These are phyloP conservation scores for Setipinna tenuifilis DNA, from an alignment of 2,797 vertebrate genomes.

Conservation along the genomic window DNA sequence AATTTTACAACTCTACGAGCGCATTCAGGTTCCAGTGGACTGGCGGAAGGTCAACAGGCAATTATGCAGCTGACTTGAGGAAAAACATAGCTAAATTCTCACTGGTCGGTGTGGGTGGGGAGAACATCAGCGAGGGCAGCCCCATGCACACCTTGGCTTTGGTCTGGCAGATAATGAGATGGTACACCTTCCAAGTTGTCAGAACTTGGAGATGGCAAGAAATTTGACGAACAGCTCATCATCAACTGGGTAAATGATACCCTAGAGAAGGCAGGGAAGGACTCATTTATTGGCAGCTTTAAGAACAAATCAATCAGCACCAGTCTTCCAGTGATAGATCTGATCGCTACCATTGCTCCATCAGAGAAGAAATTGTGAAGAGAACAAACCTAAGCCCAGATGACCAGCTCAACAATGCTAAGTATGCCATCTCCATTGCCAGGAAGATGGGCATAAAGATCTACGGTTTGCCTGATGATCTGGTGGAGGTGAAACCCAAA, in stretches of 20 bases:
- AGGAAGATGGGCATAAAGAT: slow-evolving; percentile 95
- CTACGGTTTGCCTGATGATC: slow-evolving; percentile 93
- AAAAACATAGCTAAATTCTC: slow-evolving; percentile 89
- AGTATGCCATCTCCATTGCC: slow-evolving; percentile 95
- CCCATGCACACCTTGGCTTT: slow-evolving; percentile 87
- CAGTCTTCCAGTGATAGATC: slow-evolving; percentile 92
- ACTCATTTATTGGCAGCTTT: slow-evolving; percentile 88
- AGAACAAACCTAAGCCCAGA: slow-evolving; percentile 72
- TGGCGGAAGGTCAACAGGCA: slow-evolving; percentile 91
- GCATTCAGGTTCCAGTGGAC: slow-evolving; percentile 84
- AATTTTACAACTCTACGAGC: slow-evolving; percentile 91
- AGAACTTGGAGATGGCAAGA: slow-evolving; percentile 91
- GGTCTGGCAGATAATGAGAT: slow-evolving; percentile 97
- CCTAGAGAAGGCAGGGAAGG: slow-evolving; percentile 81
- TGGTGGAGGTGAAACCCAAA: slow-evolving; percentile 95
- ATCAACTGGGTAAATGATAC: slow-evolving; percentile 94
- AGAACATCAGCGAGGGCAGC: slow-evolving; percentile 91
- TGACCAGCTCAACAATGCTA: slow-evolving; percentile 84
- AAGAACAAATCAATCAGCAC: slow-evolving; percentile 95
- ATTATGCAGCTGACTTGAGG: slow-evolving; percentile 91
- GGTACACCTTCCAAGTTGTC: slow-evolving; percentile 80
- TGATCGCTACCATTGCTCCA: slow-evolving; percentile 89
- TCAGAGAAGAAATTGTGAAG: slow-evolving; percentile 89
- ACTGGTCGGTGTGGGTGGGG: slow-evolving; percentile 93
- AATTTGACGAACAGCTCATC: slow-evolving; percentile 90